Conservation (phyloP, 2,888 invertebrate genomes). For the Melolontha melolontha region DNA sequence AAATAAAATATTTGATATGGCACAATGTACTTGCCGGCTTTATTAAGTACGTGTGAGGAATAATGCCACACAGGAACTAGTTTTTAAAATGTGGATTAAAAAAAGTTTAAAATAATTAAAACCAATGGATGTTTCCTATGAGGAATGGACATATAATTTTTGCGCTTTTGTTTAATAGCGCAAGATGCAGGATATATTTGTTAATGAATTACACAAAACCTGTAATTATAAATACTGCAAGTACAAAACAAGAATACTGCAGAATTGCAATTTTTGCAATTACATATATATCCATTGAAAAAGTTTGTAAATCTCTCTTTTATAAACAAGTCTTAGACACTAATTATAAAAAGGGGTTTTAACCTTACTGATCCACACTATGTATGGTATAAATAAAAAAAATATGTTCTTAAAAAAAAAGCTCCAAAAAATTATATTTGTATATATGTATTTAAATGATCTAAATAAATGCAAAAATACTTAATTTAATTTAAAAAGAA, state of each 20-base stretch:
- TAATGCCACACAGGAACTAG: slow-evolving; percentile 51
- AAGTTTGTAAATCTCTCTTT: no score
- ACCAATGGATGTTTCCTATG: slow-evolving; percentile 40
- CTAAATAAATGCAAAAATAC: no score
- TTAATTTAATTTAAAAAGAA: no score
- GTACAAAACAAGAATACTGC: not conserved
- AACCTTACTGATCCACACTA: no score
- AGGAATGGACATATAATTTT: slow-evolving; percentile 45
- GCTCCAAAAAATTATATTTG: no score
- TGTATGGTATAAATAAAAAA: no score
- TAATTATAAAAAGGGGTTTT: no score
- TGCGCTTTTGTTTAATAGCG: slow-evolving; percentile 21
- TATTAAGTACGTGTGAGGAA: slow-evolving; percentile 52
- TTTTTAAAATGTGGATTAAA: slow-evolving; percentile 43
- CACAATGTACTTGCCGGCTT: slow-evolving; percentile 50
- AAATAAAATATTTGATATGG: slow-evolving; percentile 50
- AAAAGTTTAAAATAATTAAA: slow-evolving; percentile 28
- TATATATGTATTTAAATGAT: no score
- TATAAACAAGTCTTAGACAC: no score
- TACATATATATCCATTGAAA: no score
- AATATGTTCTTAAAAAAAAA: no score
- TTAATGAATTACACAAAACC: not conserved
- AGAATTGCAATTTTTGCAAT: no score
- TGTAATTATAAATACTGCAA: not conserved
- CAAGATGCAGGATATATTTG: slow-evolving; percentile 16